A percentile compares a stretch with the other conserved stretches of the same genome.
phyloP scores from a whole-genome alignment of 1,140 invertebrate genomes.

The Mactra quadrangularis region DNA sequence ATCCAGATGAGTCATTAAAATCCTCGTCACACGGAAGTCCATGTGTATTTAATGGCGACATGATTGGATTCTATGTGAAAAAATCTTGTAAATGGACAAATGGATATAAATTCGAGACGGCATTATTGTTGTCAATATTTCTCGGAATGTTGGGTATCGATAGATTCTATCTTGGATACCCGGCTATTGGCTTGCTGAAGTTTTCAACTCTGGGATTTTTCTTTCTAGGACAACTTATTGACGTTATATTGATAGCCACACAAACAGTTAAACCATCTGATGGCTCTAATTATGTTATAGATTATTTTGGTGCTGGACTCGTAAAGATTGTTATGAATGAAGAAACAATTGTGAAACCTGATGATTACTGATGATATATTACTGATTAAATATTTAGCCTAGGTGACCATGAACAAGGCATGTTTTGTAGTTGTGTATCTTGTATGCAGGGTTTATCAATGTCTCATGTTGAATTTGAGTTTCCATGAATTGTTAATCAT shows the following conservation, averaged over 20 bases:
- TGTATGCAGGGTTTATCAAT: too few relatives aligned
- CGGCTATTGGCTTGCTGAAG: conserved; percentile 95
- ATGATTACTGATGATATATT: conserved; percentile 49
- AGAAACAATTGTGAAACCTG: conserved; percentile 72
- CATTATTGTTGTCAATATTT: conserved; percentile 96
- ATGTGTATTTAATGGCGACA: conserved; percentile 88
- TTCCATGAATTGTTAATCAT: too few relatives aligned
- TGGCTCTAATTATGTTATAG: conserved; percentile 97
- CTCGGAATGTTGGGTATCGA: conserved; percentile 98
- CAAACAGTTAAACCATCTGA: conserved; percentile 95
- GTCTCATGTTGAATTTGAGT: too few relatives aligned
- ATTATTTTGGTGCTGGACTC: conserved; percentile 94
- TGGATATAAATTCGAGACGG: conserved; percentile 91
- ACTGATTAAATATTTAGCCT: too few relatives aligned
- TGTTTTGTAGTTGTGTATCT: too few relatives aligned
- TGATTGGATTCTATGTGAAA: conserved; percentile 88
- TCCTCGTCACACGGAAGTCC: conserved; percentile 83
- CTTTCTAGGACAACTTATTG: conserved; percentile 96
- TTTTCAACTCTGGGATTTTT: conserved; percentile 98
- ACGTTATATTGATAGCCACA: conserved; percentile 97
- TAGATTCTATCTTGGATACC: conserved; percentile 98
- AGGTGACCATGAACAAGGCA: too few relatives aligned
- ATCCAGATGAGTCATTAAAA: conserved; percentile 36
- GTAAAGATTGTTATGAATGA: conserved; percentile 93
- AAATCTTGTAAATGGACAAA: conserved; percentile 95